Conservation (phyloP, 2,797 vertebrate species). For the Clarias platycephalus region DNA sequence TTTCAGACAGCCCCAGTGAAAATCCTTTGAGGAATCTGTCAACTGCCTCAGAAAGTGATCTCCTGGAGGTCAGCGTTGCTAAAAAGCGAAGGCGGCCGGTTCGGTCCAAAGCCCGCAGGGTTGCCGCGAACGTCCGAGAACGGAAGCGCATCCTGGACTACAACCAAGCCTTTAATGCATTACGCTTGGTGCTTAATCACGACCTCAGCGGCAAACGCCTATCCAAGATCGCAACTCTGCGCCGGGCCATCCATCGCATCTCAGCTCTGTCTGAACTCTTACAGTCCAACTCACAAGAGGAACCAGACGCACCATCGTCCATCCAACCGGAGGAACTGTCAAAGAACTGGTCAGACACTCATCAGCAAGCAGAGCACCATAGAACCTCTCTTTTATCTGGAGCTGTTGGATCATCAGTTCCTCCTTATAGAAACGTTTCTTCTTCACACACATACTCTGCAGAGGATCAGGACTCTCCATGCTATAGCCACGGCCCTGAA, state of each 20-base stretch:
- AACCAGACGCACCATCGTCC: neutral
- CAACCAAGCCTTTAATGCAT: constrained; percentile 94
- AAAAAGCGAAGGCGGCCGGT: constrained; percentile 79
- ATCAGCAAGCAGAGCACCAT: constrained; percentile 20
- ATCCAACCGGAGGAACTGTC: neutral
- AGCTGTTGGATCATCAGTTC: constrained; percentile 32
- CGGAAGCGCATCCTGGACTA: constrained; percentile 96
- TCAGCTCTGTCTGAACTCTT: constrained; percentile 84
- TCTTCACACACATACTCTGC: constrained; percentile 22
- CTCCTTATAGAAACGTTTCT: constrained; percentile 19
- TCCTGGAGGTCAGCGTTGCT: constrained; percentile 44
- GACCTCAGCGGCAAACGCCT: constrained; percentile 90
- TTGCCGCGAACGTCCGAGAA: constrained; percentile 92
- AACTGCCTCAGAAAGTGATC: constrained; percentile 59
- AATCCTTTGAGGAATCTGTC: constrained; percentile 59
- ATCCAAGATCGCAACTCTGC: constrained; percentile 94
- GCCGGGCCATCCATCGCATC: constrained; percentile 91
- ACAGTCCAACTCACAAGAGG: constrained; percentile 62
- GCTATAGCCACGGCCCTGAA: constrained; percentile 35
- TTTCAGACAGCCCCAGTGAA: constrained; percentile 56
- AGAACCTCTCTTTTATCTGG: neutral
- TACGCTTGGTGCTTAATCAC: constrained; percentile 85
- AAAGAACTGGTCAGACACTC: constrained; percentile 7
- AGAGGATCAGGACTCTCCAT: constrained; percentile 8
- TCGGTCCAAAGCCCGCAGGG: constrained; percentile 88